These are phyloP conservation scores for Mythimna impura DNA, from an alignment of 2,888 invertebrate genomes.

Conservation along the genomic window DNA sequence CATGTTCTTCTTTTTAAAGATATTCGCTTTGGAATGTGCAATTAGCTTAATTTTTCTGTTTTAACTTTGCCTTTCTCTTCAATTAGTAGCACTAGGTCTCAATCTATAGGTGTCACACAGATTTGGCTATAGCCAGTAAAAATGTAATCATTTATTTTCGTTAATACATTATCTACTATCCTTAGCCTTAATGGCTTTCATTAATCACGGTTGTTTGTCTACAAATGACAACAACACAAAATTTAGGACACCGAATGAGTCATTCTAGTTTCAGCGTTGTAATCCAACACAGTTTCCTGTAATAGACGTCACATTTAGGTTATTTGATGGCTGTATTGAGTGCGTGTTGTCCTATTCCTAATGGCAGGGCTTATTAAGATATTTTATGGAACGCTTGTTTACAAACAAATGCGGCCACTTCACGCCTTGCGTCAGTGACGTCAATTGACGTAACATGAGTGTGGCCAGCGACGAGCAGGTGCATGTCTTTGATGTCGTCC, in stretches of 20 bases:
- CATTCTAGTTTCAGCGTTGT: slow-evolving; percentile 12
- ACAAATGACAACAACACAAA: slow-evolving; percentile 14
- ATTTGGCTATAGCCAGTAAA: not conserved
- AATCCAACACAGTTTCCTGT: slow-evolving; percentile 37
- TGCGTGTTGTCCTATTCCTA: slow-evolving; percentile 20
- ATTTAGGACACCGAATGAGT: slow-evolving; percentile 30
- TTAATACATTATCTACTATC: slow-evolving; percentile 7
- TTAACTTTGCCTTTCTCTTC: not conserved
- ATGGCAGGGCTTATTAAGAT: slow-evolving; percentile 25
- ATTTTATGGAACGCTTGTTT: slow-evolving; percentile 54
- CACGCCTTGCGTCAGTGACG: slow-evolving; percentile 28
- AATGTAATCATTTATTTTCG: slow-evolving; percentile 3
- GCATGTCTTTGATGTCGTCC: slow-evolving; percentile 74
- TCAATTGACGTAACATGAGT: slow-evolving; percentile 45
- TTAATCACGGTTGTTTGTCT: slow-evolving; percentile 25
- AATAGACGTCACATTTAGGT: slow-evolving; percentile 38
- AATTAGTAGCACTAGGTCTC: not conserved
- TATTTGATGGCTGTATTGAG: slow-evolving; percentile 23
- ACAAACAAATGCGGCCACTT: slow-evolving; percentile 58
- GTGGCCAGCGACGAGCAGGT: slow-evolving; percentile 47
- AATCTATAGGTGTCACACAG: too few relatives aligned
- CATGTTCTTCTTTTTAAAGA: too few relatives aligned
- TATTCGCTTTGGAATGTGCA: too few relatives aligned
- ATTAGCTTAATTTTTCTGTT: not conserved
- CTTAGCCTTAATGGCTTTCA: slow-evolving; percentile 5